Evolutionary conservation across 1,140 invertebrate genomes (phyloP).

Genomic region (Lithobius niger): DNA sequence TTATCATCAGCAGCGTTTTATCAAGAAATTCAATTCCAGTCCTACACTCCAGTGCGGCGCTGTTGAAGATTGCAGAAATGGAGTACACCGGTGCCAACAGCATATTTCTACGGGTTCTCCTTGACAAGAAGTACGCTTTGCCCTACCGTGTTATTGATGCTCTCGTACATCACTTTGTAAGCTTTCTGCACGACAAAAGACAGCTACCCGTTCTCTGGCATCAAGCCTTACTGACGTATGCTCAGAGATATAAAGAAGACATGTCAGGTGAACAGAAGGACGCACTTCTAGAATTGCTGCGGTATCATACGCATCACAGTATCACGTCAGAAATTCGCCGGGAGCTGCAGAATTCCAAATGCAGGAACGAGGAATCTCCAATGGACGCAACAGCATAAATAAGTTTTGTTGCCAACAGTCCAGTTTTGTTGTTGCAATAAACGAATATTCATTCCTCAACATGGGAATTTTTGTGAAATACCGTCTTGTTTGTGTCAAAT

Average conservation of each 20-base stretch:
- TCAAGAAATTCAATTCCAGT: constrained; percentile 86
- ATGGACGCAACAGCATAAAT: no score
- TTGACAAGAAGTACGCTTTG: constrained; percentile 97
- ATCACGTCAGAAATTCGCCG: constrained; percentile 73
- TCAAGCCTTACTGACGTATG: constrained; percentile 84
- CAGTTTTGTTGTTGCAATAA: no score
- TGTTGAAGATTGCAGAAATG: constrained; percentile 95
- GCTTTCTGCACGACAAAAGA: constrained; percentile 65
- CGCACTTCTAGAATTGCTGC: constrained; percentile 60
- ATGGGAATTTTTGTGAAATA: no score
- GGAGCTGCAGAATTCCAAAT: constrained; percentile 67
- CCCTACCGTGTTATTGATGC: constrained; percentile 92
- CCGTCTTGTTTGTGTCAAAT: no score
- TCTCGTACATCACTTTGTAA: constrained; percentile 87
- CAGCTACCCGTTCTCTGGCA: constrained; percentile 93
- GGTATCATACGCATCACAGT: constrained; percentile 59
- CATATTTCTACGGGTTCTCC: constrained; percentile 83
- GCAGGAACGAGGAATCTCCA: constrained; percentile 48
- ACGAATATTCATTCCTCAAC: no score
- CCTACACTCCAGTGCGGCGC: constrained; percentile 87
- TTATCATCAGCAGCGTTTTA: constrained; percentile 85
- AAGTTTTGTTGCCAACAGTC: no score
- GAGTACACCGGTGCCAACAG: constrained; percentile 94
- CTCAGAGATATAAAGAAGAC: constrained; percentile 89
- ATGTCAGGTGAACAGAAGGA: constrained; percentile 86